Percentiles rank a stretch among this genome's conserved stretches.
Evolutionary conservation across 2,888 invertebrate species (phyloP).

Genomic region (Polietes domitor): DNA sequence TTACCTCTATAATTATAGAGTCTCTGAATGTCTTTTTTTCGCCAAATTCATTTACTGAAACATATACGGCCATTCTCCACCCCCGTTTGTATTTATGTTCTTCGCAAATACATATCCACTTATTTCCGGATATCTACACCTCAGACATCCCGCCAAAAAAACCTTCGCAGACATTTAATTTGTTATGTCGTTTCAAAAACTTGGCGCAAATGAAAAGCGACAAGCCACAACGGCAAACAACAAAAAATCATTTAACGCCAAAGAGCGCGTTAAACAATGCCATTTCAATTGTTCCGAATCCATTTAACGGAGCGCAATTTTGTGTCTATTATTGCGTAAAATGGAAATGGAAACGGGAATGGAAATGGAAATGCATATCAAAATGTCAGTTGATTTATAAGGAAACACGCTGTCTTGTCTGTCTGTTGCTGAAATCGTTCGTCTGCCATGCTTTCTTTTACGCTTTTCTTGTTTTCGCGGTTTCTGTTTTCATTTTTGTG

Average conservation of each 20-base stretch:
- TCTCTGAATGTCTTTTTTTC: too few relatives aligned
- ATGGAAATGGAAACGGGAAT: slow-evolving; percentile 12
- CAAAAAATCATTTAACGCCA: background rate
- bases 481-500: background rate
- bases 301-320: slow-evolving; percentile 1
- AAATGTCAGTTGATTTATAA: slow-evolving; percentile 57
- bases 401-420: background rate
- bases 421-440: background rate
- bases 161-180: too few relatives aligned
- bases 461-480: background rate
- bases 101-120: too few relatives aligned
- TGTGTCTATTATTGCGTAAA: background rate
- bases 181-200: background rate
- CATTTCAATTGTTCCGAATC: slow-evolving; percentile 2
- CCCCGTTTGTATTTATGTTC: too few relatives aligned
- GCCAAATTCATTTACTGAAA: too few relatives aligned
- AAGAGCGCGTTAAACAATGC: background rate
- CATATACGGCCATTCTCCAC: too few relatives aligned
- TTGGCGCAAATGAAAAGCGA: background rate
- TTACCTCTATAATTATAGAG: too few relatives aligned
- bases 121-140: too few relatives aligned
- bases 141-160: too few relatives aligned
- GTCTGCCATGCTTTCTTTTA: background rate
- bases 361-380: slow-evolving; percentile 44
- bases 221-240: background rate